These are phyloP conservation scores for Cricetomys ansorgei DNA, from an alignment of 2,113 vertebrate genomes.

Conservation along the genomic window DNA sequence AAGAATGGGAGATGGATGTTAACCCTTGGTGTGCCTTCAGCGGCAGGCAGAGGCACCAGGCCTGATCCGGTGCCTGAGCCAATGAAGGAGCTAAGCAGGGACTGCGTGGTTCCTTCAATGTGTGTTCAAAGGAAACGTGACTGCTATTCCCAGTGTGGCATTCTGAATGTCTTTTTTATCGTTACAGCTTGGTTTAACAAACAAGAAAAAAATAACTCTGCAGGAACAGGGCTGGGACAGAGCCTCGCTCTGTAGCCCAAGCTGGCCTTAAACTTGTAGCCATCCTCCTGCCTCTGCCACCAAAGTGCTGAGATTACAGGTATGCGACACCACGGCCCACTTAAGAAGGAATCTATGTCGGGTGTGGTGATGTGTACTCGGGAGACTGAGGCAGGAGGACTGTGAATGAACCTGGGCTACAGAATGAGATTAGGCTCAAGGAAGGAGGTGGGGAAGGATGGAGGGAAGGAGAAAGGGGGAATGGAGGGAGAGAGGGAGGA, in stretches of 20 bases:
- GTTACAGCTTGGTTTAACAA: background rate
- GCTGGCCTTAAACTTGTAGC: background rate
- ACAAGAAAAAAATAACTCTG: too few relatives aligned
- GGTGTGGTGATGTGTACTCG: background rate
- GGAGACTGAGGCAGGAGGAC: background rate
- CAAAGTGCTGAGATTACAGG: background rate
- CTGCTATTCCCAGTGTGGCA: background rate
- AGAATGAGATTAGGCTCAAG: background rate
- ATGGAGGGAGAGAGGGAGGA: background rate
- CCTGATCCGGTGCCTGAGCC: background rate
- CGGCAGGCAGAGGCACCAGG: background rate
- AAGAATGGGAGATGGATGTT: conserved; percentile 59
- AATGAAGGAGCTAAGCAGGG: too few relatives aligned
- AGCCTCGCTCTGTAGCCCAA: background rate
- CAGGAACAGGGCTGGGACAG: background rate
- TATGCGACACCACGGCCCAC: background rate
- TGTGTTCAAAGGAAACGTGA: background rate
- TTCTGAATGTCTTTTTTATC: background rate
- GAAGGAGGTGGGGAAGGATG: background rate
- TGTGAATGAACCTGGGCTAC: background rate
- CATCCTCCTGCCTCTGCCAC: background rate
- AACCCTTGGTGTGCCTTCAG: conserved; percentile 61
- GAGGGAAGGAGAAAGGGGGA: background rate
- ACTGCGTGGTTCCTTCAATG: background rate
- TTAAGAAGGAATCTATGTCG: background rate